Base-by-base conservation (phyloP, 2,113 vertebrate species). In the Pardalotus punctatus region DNA sequence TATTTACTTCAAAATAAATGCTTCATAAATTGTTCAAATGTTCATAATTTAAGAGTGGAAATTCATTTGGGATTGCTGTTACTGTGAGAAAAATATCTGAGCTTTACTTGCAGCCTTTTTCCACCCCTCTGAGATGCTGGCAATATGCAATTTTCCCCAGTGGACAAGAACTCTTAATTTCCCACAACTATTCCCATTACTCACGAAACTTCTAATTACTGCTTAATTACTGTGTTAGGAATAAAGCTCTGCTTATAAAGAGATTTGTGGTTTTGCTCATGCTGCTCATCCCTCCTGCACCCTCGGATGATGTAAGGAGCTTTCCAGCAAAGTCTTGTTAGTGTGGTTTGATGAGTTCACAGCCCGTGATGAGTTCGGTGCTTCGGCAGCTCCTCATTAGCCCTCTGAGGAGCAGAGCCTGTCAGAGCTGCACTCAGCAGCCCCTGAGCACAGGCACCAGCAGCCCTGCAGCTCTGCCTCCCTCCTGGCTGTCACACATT, bases 121-220 rank as follows among this genome's bases (percentile, higher is more conserved):
- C n/a, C 12, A 36, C 10, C 23, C 36, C 48, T 88, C 73, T 61
- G 88, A 79, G 47, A 50, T 42, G 14, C 14, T 45, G 48, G 22
- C 38, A 35, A 20, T 35, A 8, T 29, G 36, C 48, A 73, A 11
- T 58, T 91, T 88, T 90, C 43, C 64, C 91, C 69, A 1, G 0
- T 56, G 50, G 86, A 91, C 58, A 78, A 83, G 54, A 48, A 12
- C 28, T 81, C 89, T 77, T 81, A 38, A 81, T 96, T 92, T 92
- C 50, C 36, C 53, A 35, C 54, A 86, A 66, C 56, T 89, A 47
- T 78, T 95, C 79, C 78, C 77, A 78, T 91, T 89, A 81, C 74
- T 95, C 67, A 89, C 29, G 11, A 64, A 96, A 14, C 69, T 73
- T 90, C 81, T 90, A 96, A 97, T 97, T 97, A 95, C 90, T 72